Evolutionary conservation across 2,797 vertebrate genomes (phyloP).

Genomic region (Cephalopachus bancanus): DNA sequence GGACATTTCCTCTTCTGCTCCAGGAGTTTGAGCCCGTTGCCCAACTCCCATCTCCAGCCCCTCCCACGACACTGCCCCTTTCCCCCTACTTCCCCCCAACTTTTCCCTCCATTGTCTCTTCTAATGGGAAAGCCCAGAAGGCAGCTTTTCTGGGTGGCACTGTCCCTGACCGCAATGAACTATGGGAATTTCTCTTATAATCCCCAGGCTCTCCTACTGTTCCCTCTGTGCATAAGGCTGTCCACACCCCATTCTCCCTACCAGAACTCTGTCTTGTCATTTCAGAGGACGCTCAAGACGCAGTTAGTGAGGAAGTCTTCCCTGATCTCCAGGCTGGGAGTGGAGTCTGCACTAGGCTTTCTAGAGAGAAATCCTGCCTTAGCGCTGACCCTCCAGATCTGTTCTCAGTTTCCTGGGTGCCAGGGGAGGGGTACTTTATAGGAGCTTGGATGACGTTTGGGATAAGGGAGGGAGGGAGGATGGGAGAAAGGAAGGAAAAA

Average conservation of each 20-base stretch:
- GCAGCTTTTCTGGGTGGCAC: background rate
- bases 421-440: no score
- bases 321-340: background rate
- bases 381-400: no score
- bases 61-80: rapidly evolving
- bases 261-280: background rate
- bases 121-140: background rate
- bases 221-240: background rate
- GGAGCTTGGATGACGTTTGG: background rate
- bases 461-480: background rate
- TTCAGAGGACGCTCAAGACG: background rate
- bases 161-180: no score
- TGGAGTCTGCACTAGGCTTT: background rate
- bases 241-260: no score
- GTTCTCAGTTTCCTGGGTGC: background rate
- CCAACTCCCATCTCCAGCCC: background rate
- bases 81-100: rapidly evolving
- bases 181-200: rapidly evolving
- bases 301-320: background rate
- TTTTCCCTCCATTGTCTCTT: background rate
- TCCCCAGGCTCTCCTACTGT: no score
- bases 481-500: background rate
- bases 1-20: background rate
- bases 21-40: background rate
- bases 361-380: background rate